These are phyloP conservation scores for Diaprepes abbreviatus DNA, from an alignment of 2,888 invertebrate genomes.

Conservation along the genomic window DNA sequence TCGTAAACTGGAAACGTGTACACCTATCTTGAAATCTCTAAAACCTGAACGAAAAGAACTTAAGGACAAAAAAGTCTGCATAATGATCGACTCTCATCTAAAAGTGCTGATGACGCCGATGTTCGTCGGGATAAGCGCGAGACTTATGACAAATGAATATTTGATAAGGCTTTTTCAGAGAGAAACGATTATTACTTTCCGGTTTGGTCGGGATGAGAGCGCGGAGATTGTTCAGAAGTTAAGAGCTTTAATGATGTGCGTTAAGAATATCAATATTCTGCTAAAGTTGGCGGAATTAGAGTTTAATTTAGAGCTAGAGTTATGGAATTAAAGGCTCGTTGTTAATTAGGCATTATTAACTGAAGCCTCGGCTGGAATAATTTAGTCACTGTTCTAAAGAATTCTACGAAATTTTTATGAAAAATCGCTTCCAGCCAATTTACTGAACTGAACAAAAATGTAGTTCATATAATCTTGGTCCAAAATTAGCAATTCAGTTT, in stretches of 20 bases:
- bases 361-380: too few relatives aligned
- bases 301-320: background rate
- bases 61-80: conserved; percentile 17
- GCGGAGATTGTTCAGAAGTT: conserved; percentile 12
- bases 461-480: too few relatives aligned
- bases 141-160: conserved; percentile 47
- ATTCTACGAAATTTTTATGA: too few relatives aligned
- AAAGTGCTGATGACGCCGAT: conserved; percentile 40
- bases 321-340: too few relatives aligned
- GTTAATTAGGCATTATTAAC: too few relatives aligned
- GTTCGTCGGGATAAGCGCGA: conserved; percentile 25
- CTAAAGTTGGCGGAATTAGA: background rate
- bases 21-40: too few relatives aligned
- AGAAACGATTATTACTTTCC: conserved; percentile 33
- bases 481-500: too few relatives aligned
- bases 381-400: too few relatives aligned
- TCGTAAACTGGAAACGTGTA: too few relatives aligned
- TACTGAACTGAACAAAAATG: too few relatives aligned
- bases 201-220: conserved; percentile 6
- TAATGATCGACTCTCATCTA: conserved; percentile 37
- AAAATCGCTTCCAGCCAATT: too few relatives aligned
- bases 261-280: conserved; percentile 15
- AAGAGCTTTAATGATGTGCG: conserved; percentile 26
- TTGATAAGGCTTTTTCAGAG: conserved; percentile 42
- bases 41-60: background rate